Evolutionary conservation across 2,888 invertebrate genomes (phyloP).

Genomic region (Rhagonycha lutea): DNA sequence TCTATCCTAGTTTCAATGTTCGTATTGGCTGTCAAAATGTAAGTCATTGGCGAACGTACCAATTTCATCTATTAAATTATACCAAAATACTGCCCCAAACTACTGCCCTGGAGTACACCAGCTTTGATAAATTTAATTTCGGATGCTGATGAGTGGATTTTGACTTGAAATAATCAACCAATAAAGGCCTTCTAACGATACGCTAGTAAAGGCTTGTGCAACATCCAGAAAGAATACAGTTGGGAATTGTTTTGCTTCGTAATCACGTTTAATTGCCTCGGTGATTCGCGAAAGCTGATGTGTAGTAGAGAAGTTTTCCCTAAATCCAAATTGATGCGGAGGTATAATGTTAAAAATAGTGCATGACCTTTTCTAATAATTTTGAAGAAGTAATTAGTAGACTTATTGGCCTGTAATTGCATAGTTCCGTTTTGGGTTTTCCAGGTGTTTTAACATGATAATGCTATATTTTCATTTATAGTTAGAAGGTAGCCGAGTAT

Average conservation of each 20-base stretch:
- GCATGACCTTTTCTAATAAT: conserved; percentile 33
- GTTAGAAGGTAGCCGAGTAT: conserved; percentile 25
- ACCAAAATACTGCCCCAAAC: conserved; percentile 16
- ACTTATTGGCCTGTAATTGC: conserved; percentile 31
- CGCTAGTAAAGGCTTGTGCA: conserved; percentile 41
- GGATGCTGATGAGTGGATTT: conserved; percentile 21
- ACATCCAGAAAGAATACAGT: conserved; percentile 35
- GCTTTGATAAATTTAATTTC: conserved; percentile 29
- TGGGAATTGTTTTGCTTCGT: conserved; percentile 31
- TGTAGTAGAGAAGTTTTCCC: conserved; percentile 29
- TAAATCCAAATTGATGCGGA: conserved; percentile 38
- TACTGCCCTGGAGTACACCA: conserved; percentile 39
- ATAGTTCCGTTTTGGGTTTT: conserved; percentile 19
- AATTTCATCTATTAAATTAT: too few relatives aligned
- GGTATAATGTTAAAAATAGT: conserved; percentile 2
- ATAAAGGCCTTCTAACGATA: conserved; percentile 40
- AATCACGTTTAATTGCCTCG: conserved; percentile 22
- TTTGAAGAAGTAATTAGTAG: conserved; percentile 27
- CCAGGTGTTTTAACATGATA: conserved; percentile 28
- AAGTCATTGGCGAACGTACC: conserved; percentile 26
- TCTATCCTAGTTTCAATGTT: neutral
- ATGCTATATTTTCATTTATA: conserved; percentile 27
- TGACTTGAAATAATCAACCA: conserved; percentile 29
- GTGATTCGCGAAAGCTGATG: conserved; percentile 32
- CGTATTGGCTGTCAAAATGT: neutral